Percentiles rank a stretch among this genome's conserved stretches.
These are phyloP conservation scores for Anguilla rostrata DNA, from an alignment of 2,113 vertebrate species.

Conservation along the genomic window DNA sequence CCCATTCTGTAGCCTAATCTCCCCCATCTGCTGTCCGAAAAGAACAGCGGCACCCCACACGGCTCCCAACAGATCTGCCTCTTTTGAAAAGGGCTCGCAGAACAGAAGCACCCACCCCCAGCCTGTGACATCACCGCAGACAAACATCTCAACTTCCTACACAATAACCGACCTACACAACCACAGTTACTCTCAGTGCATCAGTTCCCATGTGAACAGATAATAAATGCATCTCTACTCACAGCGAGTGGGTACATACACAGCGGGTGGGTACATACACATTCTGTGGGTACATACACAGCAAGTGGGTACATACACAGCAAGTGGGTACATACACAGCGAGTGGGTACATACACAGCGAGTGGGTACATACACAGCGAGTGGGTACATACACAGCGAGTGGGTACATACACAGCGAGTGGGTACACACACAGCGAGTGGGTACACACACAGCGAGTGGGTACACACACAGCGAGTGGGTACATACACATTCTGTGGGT, in stretches of 20 bases:
- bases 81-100: conserved; percentile 59
- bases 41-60: conserved; percentile 52
- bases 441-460: no score
- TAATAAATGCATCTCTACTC: conserved; percentile 52
- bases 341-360: no score
- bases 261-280: no score
- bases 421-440: no score
- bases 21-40: conserved; percentile 63
- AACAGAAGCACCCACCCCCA: conserved; percentile 36
- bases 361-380: no score
- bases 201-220: neutral
- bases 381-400: no score
- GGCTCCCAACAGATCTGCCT: conserved; percentile 55
- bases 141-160: conserved; percentile 10
- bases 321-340: no score
- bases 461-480: no score
- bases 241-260: conserved; percentile 57
- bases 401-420: no score
- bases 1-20: conserved; percentile 58
- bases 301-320: no score
- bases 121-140: neutral
- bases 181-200: neutral
- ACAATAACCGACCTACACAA: neutral
- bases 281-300: neutral
- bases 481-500: no score